A percentile compares a stretch with the other conserved stretches of the same genome.
Evolutionary conservation across 2,113 vertebrate genomes (phyloP).

Genomic region (Cochlearius cochlearius): DNA sequence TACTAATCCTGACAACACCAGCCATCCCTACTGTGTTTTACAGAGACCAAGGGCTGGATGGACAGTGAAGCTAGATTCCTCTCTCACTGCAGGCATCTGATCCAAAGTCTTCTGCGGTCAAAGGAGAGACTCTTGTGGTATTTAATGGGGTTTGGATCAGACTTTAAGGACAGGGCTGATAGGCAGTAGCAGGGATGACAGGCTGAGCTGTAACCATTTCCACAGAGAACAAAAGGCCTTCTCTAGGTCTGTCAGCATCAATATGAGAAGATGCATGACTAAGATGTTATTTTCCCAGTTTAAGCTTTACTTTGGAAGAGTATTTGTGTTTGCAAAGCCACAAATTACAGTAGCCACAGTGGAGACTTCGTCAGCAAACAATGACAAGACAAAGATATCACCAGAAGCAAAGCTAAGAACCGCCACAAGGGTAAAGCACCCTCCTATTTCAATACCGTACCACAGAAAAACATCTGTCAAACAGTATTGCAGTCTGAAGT

Average conservation of each 20-base stretch:
- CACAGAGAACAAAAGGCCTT: not conserved
- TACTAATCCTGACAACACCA: not conserved
- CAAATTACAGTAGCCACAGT: not conserved
- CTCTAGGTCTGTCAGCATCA: not conserved
- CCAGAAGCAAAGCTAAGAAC: not conserved
- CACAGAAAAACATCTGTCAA: conserved; percentile 63
- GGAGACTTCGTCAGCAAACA: not conserved
- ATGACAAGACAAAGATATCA: not conserved
- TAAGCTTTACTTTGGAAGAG: not conserved
- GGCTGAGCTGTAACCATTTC: not conserved
- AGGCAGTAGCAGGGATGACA: not conserved
- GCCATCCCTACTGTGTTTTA: not conserved
- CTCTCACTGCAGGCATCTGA: not conserved
- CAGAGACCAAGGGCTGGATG: accelerated
- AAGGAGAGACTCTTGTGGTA: not conserved
- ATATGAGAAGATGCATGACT: not conserved
- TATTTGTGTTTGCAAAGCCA: not conserved
- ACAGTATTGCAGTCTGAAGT: conserved; percentile 21
- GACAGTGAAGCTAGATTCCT: not conserved
- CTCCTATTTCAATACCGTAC: not conserved
- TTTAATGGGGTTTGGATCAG: not conserved
- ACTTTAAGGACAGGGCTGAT: not conserved
- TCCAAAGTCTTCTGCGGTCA: not conserved
- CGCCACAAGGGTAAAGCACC: not conserved
- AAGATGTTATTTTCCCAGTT: not conserved